A percentile compares a stretch with the other conserved stretches of the same genome.
Conservation (phyloP, 1,140 invertebrate genomes). For the Drosophila bifasciata region DNA sequence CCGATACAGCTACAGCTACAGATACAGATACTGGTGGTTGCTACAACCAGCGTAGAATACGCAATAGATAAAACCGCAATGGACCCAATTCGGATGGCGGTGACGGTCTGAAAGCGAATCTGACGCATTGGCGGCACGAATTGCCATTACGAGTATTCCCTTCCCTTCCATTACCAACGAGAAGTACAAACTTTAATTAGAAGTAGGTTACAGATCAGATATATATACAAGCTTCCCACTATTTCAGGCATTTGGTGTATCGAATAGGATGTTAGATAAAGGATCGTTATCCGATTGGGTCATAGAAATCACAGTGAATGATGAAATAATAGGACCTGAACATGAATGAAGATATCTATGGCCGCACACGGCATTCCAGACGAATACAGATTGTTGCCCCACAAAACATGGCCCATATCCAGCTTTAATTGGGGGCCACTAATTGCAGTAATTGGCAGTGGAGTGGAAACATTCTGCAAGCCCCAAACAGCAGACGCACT, state of each 20-base stretch:
- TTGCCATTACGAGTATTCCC: constrained; percentile 13
- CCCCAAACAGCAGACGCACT: constrained; percentile 14
- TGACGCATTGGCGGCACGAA: constrained; percentile 15
- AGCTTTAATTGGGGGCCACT: constrained; percentile 24
- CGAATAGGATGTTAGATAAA: too few relatives aligned
- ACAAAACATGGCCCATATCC: background rate
- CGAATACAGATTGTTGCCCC: constrained; percentile 12
- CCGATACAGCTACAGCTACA: constrained; percentile 11
- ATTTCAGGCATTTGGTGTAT: too few relatives aligned
- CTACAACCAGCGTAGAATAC: constrained; percentile 1
- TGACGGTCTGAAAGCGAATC: constrained; percentile 22
- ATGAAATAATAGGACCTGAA: too few relatives aligned
- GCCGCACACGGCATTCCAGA: constrained; percentile 11
- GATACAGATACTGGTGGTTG: background rate
- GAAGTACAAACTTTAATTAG: constrained; percentile 48
- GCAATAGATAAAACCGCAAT: constrained; percentile 63
- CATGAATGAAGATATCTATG: too few relatives aligned
- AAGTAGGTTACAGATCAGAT: background rate
- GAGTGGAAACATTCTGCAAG: constrained; percentile 28
- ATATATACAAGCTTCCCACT: too few relatives aligned
- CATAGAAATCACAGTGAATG: too few relatives aligned
- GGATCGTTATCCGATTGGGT: too few relatives aligned
- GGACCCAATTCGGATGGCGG: constrained; percentile 16
- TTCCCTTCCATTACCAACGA: background rate
- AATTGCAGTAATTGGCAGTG: constrained; percentile 33